Evolutionary conservation across 2,797 vertebrate species (phyloP), one percentile per base, ranked within the genome.

Genomic region (Pipistrellus nathusii): DNA sequence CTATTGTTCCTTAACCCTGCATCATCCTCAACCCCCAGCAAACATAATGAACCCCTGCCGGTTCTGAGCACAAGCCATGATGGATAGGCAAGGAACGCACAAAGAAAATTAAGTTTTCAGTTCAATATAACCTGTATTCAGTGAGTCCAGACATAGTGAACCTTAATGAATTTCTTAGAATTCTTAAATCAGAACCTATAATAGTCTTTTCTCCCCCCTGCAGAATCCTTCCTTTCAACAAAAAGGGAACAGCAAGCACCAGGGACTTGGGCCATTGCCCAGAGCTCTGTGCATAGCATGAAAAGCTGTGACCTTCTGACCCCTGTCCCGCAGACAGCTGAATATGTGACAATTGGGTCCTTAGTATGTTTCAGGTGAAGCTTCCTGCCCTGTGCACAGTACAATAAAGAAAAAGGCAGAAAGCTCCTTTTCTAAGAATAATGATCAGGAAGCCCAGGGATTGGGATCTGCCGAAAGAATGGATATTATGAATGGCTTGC

Each of bases 401-500:
- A 59, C 44, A 88, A 92, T 82, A 89, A 97, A 97, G 89, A 91
- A 92, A 85, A 86, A 94, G 55, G 62, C 27, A 57, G 87, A 83
- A 92, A 81, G 32, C 82, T 69, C 11, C 85, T 94, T 96, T 95
- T 92, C 87, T 90, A 95, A 94, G 83, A 84, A 97, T 97, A 97
- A 94, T 75, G 83, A 93, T 75, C 90, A 78, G 85, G 91, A 95
- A 97, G 75, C 11, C 76, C 38, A 94, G 83, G 89, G 96, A 94
- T 94, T 91, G 55, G 93, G 88, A 97, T 97, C 92, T 96, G 95
- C 91, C 88, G 64, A 27, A 93, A 76, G 96, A 93, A 53, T 93
- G 72, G 85, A 83, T 97, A 97, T 97, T 97, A 96, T 97, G 97
- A 98, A 97, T 97, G 96, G 94, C 92, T 96, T 97, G 51, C 95